phyloP scores from a whole-genome alignment of 2,888 invertebrate genomes.

The Noctua pronuba region DNA sequence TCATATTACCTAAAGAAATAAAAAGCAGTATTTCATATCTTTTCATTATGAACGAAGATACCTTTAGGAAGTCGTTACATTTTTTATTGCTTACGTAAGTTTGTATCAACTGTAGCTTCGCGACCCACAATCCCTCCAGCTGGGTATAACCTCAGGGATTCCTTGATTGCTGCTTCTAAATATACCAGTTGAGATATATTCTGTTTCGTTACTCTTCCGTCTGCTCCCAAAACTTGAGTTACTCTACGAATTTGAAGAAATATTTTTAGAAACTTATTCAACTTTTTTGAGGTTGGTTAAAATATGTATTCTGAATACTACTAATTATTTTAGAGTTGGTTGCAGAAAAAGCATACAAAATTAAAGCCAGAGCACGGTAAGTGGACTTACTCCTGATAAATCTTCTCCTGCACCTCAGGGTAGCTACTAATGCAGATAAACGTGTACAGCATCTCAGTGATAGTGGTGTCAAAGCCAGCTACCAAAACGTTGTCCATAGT shows the following conservation, averaged over 20 bases:
- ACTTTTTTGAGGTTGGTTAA: not conserved
- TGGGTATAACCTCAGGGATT: not conserved
- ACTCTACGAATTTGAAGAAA: slow-evolving; percentile 34
- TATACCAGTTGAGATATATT: slow-evolving; percentile 53
- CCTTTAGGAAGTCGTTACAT: too few relatives aligned
- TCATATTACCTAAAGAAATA: not conserved
- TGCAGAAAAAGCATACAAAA: not conserved
- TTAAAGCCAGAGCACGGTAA: not conserved
- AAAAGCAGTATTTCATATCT: not conserved
- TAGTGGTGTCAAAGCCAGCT: slow-evolving; percentile 61
- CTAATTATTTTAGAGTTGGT: not conserved
- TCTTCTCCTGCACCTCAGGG: slow-evolving; percentile 56
- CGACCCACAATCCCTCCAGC: not conserved
- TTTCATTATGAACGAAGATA: not conserved
- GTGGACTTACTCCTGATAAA: slow-evolving; percentile 60
- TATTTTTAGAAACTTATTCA: not conserved
- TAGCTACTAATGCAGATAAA: slow-evolving; percentile 62
- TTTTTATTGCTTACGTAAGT: not conserved
- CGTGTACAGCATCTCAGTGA: slow-evolving; percentile 50
- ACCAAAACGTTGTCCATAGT: slow-evolving; percentile 56
- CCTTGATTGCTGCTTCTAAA: slow-evolving; percentile 6
- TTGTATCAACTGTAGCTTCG: not conserved
- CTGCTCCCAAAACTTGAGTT: slow-evolving; percentile 46
- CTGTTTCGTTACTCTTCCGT: slow-evolving; percentile 40
- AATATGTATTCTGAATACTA: not conserved